These are phyloP conservation scores for Netelia inedita DNA, from an alignment of 2,888 invertebrate species.

Conservation along the genomic window DNA sequence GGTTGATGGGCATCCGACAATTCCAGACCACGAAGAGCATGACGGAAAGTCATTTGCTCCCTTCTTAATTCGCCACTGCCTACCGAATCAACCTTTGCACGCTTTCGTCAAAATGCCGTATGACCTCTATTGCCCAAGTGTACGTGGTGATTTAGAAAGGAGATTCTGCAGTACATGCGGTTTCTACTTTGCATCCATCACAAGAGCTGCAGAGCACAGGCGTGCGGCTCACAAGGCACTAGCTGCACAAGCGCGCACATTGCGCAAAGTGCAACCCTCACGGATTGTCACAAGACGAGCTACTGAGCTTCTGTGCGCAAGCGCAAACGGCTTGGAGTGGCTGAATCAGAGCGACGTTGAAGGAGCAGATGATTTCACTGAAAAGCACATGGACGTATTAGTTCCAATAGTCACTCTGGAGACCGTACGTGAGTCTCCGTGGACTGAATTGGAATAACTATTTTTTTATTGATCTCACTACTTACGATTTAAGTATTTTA, in stretches of 20 bases:
- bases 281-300: conserved; percentile 52
- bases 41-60: conserved; percentile 68
- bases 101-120: conserved; percentile 69
- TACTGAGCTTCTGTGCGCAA: conserved; percentile 53
- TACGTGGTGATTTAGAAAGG: conserved; percentile 72
- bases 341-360: conserved; percentile 49
- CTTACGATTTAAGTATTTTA: conserved; percentile 8
- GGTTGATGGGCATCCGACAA: conserved; percentile 68
- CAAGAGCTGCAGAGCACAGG: conserved; percentile 55
- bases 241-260: conserved; percentile 39
- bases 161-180: conserved; percentile 81
- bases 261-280: conserved; percentile 60
- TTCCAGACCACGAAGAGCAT: conserved; percentile 70
- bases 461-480: background rate
- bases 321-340: conserved; percentile 42
- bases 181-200: conserved; percentile 68
- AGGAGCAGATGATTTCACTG: conserved; percentile 50
- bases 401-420: conserved; percentile 42
- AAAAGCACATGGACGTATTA: conserved; percentile 37
- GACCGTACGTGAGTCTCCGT: conserved; percentile 20
- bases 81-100: conserved; percentile 69
- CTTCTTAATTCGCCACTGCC: conserved; percentile 62
- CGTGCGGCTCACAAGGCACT: conserved; percentile 42
- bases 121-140: conserved; percentile 74
- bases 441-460: conserved; percentile 31